These are phyloP conservation scores for Clarias batrachus DNA, from an alignment of 2,113 vertebrate species.

Conservation along the genomic window DNA sequence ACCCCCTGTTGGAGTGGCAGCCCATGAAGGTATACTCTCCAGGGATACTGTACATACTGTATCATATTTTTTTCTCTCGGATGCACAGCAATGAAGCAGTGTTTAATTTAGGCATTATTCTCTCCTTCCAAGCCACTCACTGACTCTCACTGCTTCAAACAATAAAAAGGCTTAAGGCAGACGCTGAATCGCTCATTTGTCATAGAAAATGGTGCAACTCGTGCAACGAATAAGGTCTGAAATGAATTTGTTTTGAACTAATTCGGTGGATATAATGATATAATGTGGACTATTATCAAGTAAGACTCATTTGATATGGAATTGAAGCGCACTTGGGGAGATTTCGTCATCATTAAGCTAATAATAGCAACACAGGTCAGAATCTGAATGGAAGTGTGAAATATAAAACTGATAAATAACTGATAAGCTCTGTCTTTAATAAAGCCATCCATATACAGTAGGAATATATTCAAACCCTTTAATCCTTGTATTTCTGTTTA, in stretches of 20 bases:
- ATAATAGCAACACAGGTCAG: not conserved
- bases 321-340: not conserved
- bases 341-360: not conserved
- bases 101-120: slow-evolving; percentile 2
- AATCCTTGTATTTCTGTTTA: not conserved
- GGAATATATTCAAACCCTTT: not conserved
- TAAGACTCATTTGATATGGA: not conserved
- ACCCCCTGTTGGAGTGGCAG: not conserved
- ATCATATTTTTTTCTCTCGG: not conserved
- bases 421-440: not conserved
- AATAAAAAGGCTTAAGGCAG: not conserved
- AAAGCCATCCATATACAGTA: not conserved
- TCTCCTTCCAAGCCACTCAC: not conserved
- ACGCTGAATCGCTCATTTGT: not conserved
- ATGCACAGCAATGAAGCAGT: not conserved
- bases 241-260: not conserved
- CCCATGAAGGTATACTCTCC: not conserved
- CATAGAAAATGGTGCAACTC: not conserved
- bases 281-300: not conserved
- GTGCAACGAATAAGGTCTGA: not conserved
- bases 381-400: not conserved
- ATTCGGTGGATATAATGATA: too few species aligned
- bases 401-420: not conserved
- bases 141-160: not conserved
- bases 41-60: not conserved